These are phyloP conservation scores for Ceratothoa steindachneri DNA, from an alignment of 2,888 invertebrate species.

Conservation along the genomic window DNA sequence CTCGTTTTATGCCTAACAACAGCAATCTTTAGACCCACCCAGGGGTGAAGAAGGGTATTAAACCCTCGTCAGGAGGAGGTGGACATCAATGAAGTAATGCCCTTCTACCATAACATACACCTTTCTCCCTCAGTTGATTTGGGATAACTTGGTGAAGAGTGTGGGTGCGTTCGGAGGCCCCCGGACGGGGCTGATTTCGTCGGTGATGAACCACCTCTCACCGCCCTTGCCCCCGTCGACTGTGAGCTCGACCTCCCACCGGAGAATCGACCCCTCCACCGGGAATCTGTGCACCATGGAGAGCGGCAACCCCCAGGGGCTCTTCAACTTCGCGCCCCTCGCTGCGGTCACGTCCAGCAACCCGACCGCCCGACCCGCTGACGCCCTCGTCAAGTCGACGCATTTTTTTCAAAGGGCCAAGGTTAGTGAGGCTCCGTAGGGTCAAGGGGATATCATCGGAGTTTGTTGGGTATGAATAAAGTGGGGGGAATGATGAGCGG, in stretches of 20 bases:
- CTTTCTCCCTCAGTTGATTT: slow-evolving; percentile 58
- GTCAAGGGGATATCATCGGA: background rate
- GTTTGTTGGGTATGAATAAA: background rate
- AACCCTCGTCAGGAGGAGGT: no score
- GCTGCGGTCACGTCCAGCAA: slow-evolving; percentile 75
- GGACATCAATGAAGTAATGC: no score
- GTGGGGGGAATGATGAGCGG: no score
- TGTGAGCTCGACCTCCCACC: slow-evolving; percentile 15
- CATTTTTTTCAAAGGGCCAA: slow-evolving; percentile 65
- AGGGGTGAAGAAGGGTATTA: no score
- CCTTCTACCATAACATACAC: no score
- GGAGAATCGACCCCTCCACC: slow-evolving; percentile 5
- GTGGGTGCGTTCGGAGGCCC: slow-evolving; percentile 68
- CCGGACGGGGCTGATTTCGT: slow-evolving; percentile 65
- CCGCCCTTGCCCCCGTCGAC: slow-evolving; percentile 52
- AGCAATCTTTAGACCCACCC: no score
- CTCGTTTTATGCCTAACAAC: no score
- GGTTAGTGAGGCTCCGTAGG: slow-evolving; percentile 57
- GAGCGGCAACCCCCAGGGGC: slow-evolving; percentile 59
- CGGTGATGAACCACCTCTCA: slow-evolving; percentile 63
- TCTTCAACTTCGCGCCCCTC: slow-evolving; percentile 84
- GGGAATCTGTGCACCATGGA: background rate
- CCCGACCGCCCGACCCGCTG: slow-evolving; percentile 82
- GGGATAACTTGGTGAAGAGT: slow-evolving; percentile 71
- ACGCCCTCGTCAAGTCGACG: slow-evolving; percentile 76